Conservation (phyloP, 1,140 invertebrate species). For the Phortica variegata region DNA sequence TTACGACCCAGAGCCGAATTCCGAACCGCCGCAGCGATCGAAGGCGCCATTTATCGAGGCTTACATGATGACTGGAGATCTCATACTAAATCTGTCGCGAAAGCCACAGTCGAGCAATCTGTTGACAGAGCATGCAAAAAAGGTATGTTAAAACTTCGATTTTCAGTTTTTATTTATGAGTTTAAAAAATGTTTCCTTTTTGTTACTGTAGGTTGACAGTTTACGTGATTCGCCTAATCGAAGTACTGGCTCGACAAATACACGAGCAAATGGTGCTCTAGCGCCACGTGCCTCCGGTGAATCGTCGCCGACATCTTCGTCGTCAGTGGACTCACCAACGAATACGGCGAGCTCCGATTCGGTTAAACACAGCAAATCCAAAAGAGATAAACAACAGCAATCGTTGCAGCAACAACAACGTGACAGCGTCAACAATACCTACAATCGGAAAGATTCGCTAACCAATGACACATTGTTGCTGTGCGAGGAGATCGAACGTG, state of each 20-base stretch:
- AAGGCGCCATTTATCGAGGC: conserved; percentile 74
- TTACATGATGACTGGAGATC: conserved; percentile 96
- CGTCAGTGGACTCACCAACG: conserved; percentile 58
- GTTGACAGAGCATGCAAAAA: conserved; percentile 67
- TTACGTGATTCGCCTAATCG: conserved; percentile 57
- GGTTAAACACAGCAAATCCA: conserved; percentile 29
- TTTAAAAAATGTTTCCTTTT: background rate
- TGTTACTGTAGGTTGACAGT: conserved; percentile 55
- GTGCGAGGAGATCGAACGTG: conserved; percentile 46
- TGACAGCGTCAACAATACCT: conserved; percentile 50
- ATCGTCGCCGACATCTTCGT: conserved; percentile 56
- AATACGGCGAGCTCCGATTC: conserved; percentile 47
- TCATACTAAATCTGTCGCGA: conserved; percentile 86
- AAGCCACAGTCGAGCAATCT: conserved; percentile 67
- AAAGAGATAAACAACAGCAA: conserved; percentile 19
- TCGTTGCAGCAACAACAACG: conserved; percentile 28
- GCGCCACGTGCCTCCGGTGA: conserved; percentile 59
- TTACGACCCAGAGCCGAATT: conserved; percentile 37
- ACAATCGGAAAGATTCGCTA: conserved; percentile 47
- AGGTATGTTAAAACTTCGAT: conserved; percentile 50
- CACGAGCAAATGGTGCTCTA: conserved; percentile 44
- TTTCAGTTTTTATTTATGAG: background rate
- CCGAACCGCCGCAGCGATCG: conserved; percentile 55
- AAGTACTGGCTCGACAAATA: conserved; percentile 14
- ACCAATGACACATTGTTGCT: conserved; percentile 46